A percentile compares a stretch with the other conserved stretches of the same genome.
Evolutionary conservation across 2,888 invertebrate genomes (phyloP).

Genomic region (Clostera curtula): DNA sequence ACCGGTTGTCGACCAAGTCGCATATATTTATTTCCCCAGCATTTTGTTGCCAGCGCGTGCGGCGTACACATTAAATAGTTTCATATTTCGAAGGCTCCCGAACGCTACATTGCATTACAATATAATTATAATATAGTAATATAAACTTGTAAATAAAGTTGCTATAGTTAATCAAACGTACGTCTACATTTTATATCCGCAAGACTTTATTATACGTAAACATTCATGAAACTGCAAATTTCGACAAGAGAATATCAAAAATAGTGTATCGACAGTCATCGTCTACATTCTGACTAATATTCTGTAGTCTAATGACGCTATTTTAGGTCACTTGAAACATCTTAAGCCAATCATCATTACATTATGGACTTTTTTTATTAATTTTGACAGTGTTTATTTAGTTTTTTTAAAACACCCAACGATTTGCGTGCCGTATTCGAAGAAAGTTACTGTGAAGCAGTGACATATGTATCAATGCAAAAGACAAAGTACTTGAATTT

Average conservation of each 20-base stretch:
- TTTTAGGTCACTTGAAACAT: conserved; percentile 60
- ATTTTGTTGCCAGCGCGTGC: conserved; percentile 49
- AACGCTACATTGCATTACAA: conserved; percentile 63
- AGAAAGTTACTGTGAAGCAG: too few species aligned
- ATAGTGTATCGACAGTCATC: conserved; percentile 68
- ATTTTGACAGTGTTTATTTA: conserved; percentile 36
- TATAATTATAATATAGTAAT: conserved; percentile 41
- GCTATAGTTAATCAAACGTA: conserved; percentile 62
- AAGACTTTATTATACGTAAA: conserved; percentile 48
- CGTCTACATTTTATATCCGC: conserved; percentile 48
- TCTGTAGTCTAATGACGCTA: conserved; percentile 59
- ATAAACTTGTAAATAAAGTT: conserved; percentile 73
- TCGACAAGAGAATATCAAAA: conserved; percentile 76
- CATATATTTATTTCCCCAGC: conserved; percentile 5
- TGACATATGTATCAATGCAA: too few species aligned
- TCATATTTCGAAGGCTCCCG: conserved; percentile 59
- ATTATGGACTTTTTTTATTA: conserved; percentile 52
- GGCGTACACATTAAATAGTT: conserved; percentile 40
- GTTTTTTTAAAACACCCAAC: conserved; percentile 11
- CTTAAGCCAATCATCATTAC: conserved; percentile 48
- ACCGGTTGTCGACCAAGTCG: conserved; percentile 3
- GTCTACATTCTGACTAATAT: conserved; percentile 65
- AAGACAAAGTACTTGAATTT: too few species aligned
- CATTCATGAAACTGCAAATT: conserved; percentile 66
- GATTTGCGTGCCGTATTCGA: conserved; percentile 15